Percentiles rank a stretch among this genome's conserved stretches.
These are phyloP conservation scores for Melanogrammus aeglefinus DNA, from an alignment of 2,797 vertebrate species.

Conservation along the genomic window DNA sequence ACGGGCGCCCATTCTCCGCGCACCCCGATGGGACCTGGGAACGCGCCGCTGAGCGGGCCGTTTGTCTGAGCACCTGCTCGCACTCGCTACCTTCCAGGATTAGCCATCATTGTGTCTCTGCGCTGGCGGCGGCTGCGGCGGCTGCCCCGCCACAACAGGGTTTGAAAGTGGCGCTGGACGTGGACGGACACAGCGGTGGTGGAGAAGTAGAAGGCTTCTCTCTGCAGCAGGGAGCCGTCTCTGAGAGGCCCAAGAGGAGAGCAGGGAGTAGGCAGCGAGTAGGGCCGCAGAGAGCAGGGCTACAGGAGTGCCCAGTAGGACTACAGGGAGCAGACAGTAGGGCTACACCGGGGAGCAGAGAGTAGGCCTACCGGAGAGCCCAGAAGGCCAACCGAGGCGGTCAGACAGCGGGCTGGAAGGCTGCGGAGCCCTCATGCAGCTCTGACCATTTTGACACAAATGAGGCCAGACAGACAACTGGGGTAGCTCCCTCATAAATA, in stretches of 20 bases:
- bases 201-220: conserved; percentile 41
- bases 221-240: conserved; percentile 41
- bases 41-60: conserved; percentile 57
- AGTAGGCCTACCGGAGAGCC: conserved; percentile 60
- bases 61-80: conserved; percentile 74
- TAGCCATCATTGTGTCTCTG: conserved; percentile 64
- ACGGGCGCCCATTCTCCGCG: conserved; percentile 55
- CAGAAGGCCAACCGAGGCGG: conserved; percentile 51
- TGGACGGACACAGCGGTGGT: background rate
- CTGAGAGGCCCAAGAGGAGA: background rate
- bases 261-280: conserved; percentile 43
- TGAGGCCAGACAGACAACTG: conserved; percentile 77
- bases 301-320: conserved; percentile 41
- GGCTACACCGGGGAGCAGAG: conserved; percentile 63
- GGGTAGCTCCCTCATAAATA: conserved; percentile 79
- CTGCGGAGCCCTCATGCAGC: conserved; percentile 75
- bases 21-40: conserved; percentile 64
- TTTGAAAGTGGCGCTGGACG: conserved; percentile 25
- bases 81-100: conserved; percentile 68
- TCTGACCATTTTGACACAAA: conserved; percentile 82
- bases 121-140: conserved; percentile 31
- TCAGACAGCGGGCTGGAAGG: conserved; percentile 65
- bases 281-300: conserved; percentile 39
- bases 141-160: conserved; percentile 55
- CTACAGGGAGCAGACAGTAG: conserved; percentile 49